phyloP scores from a whole-genome alignment of 2,113 vertebrate species.

The Macheiramphus alcinus region DNA sequence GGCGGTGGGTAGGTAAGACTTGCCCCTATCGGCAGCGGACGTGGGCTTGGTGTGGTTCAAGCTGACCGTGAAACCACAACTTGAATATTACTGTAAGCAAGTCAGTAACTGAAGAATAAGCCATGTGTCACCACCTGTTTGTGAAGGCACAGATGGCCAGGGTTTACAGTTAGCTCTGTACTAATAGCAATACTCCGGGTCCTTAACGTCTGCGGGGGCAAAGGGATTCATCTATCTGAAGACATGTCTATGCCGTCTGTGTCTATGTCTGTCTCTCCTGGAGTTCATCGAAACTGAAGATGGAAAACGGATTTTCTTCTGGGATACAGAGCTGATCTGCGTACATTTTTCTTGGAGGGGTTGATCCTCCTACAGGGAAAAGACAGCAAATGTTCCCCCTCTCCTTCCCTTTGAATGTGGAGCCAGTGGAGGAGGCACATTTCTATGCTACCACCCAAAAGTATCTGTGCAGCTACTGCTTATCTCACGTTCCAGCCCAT shows the following conservation, averaged over 20 bases:
- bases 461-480: conserved; percentile 39
- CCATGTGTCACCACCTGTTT: not conserved
- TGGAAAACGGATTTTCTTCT: not conserved
- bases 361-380: not conserved
- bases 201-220: not conserved
- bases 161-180: not conserved
- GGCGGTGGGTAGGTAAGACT: not conserved
- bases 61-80: not conserved
- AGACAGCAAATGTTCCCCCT: not conserved
- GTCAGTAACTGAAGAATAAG: not conserved
- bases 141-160: not conserved
- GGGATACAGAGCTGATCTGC: not conserved
- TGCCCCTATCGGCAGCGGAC: fast-evolving
- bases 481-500: conserved; percentile 43
- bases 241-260: not conserved
- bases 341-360: not conserved
- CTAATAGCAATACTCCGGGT: not conserved
- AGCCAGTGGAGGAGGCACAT: not conserved
- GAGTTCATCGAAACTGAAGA: not conserved
- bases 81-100: not conserved
- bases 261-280: not conserved
- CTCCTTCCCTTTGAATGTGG: not conserved
- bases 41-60: not conserved
- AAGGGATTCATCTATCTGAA: not conserved
- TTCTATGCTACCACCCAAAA: conserved; percentile 30